Evolutionary conservation across 2,888 invertebrate species (phyloP).

Genomic region (Caenorhabditis angaria): DNA sequence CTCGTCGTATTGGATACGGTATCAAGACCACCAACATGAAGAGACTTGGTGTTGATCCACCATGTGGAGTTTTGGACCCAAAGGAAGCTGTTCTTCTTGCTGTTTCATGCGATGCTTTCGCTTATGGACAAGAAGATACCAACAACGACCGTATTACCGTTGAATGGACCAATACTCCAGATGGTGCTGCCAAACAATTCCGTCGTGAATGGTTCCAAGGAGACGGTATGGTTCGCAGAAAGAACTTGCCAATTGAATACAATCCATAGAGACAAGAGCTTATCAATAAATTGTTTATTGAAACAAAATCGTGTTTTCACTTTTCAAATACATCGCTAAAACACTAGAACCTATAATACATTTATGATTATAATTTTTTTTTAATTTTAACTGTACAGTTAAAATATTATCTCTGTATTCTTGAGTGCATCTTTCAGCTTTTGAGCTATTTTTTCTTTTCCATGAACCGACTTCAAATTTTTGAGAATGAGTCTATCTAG

Average conservation of each 20-base stretch:
- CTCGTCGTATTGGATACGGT: conserved; percentile 57
- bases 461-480: conserved; percentile 56
- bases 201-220: conserved; percentile 64
- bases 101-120: conserved; percentile 38
- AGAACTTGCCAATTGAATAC: conserved; percentile 51
- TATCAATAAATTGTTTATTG: too few relatives aligned
- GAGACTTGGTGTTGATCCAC: conserved; percentile 56
- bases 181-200: conserved; percentile 57
- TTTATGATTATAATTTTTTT: too few relatives aligned
- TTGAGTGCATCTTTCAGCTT: conserved; percentile 50
- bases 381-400: too few relatives aligned
- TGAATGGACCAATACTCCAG: conserved; percentile 59
- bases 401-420: conserved; percentile 49
- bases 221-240: conserved; percentile 59
- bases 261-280: too few relatives aligned
- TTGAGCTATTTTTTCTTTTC: conserved; percentile 47
- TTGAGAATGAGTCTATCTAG: conserved; percentile 37
- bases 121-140: conserved; percentile 37
- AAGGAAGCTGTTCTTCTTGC: conserved; percentile 48
- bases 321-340: too few relatives aligned
- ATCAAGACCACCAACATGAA: conserved; percentile 64
- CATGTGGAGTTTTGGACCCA: conserved; percentile 59
- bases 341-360: too few relatives aligned
- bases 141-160: conserved; percentile 42
- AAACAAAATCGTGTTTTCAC: too few relatives aligned